Conservation (phyloP, 2,888 invertebrate species). For the Xanthia icteritia region DNA sequence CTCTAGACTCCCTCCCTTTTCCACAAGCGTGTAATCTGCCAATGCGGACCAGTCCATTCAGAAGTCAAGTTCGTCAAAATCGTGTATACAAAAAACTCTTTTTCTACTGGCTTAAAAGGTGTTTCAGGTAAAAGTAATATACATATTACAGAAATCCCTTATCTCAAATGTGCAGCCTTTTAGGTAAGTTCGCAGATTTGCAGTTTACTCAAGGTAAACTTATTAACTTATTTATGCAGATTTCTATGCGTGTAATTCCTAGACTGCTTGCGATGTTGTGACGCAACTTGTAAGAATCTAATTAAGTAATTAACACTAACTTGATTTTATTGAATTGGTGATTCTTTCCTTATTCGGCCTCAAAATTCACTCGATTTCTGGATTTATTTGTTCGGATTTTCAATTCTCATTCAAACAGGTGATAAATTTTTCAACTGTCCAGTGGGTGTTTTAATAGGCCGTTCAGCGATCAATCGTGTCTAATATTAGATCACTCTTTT, state of each 20-base stretch:
- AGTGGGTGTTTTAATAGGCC: slow-evolving; percentile 7
- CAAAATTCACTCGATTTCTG: background rate
- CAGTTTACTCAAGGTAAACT: background rate
- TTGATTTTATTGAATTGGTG: background rate
- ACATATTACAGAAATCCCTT: slow-evolving; percentile 19
- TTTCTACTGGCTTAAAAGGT: background rate
- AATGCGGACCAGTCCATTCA: background rate
- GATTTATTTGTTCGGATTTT: slow-evolving; percentile 8
- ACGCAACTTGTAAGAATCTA: background rate
- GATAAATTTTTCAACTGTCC: slow-evolving; percentile 27
- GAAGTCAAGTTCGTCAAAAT: background rate
- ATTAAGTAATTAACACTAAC: background rate
- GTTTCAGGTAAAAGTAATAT: background rate
- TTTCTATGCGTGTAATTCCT: slow-evolving; percentile 6
- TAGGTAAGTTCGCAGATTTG: slow-evolving; percentile 7
- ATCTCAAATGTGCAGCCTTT: slow-evolving; percentile 24
- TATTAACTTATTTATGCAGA: slow-evolving; percentile 24
- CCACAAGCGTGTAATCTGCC: background rate
- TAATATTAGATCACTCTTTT: slow-evolving; percentile 33
- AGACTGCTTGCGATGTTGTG: background rate
- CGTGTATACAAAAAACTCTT: no score
- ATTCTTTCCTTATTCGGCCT: background rate
- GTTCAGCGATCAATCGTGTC: slow-evolving; percentile 15
- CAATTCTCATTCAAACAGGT: slow-evolving; percentile 3
- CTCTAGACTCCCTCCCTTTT: background rate